Base-by-base conservation (phyloP, 2,113 vertebrate species). In the Hypomesus transpacificus region DNA sequence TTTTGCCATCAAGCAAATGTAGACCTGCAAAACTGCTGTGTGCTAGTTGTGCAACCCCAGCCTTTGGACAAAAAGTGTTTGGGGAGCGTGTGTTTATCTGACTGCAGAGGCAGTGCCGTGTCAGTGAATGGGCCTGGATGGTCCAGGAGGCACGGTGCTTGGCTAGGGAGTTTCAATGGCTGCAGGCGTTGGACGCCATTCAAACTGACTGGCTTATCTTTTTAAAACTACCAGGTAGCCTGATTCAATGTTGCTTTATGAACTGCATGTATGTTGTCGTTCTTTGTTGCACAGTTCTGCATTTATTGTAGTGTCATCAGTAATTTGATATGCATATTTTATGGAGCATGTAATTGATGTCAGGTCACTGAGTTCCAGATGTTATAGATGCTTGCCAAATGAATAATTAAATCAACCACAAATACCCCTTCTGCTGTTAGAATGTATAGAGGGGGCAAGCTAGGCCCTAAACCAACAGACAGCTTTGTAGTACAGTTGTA, bases 341-440 rank as follows among this genome's bases (percentile, higher is more conserved):
- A 72, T 80, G 60, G 82, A 84, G 84, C 80, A 67, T 73, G 76
- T 84, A 84, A 67, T 31, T 18, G 17, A 50, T 85, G 24, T 26
- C 67, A 68, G 76, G 84, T 90, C 88, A 85, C 51, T 58, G 78
- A 73, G 28, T 85, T 68, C 62, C 31, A 54, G 70, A 83, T 71
- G 76, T 77, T 80, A 77, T 79, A 71, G 24, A 26, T 26, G 81
- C 59, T 68, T 77, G 52, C 76, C 14, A 63, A 76, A 79, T 86
- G 3, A 85, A 84, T 86, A 76, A 84, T 84, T 75, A 76, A 26
- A 83, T 85, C 20, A 76, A n/a, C 59, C 63, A 39, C 62, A 76
- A 39, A 67, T 34, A 20, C n/a, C 75, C 22, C 6, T 0, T 16
- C 16, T 28, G 59, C 59, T 16, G 2, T 26, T 17, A 5, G 24